Conservation (phyloP, 2,113 vertebrate species). For the Australoheros scitulus region DNA sequence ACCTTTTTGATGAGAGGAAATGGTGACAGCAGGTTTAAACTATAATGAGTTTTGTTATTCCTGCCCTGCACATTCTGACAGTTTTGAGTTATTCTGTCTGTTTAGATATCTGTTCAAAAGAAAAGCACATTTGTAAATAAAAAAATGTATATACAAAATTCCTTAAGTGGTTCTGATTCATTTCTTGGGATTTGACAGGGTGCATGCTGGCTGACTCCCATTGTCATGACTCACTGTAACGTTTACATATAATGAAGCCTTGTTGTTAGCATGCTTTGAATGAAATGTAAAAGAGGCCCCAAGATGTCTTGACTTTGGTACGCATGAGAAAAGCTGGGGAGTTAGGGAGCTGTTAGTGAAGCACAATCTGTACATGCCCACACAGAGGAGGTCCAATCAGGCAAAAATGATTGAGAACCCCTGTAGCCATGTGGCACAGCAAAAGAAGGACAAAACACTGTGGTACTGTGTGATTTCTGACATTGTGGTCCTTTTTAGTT, state of each 20-base stretch:
- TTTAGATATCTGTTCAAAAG: not conserved
- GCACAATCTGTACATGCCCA: not conserved
- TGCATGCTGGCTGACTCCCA: not conserved
- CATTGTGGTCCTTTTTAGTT: not conserved
- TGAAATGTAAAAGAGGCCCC: not conserved
- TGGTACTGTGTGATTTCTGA: not conserved
- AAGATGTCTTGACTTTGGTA: not conserved
- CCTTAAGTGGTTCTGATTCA: not conserved
- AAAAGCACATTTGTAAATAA: not conserved
- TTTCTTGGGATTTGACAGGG: not conserved
- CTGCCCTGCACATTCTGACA: not conserved
- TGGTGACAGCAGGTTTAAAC: not conserved
- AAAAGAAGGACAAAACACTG: not conserved
- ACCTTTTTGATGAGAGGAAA: not conserved
- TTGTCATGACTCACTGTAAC: not conserved
- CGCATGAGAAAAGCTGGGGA: slow-evolving; percentile 10
- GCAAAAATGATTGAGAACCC: not conserved
- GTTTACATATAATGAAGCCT: not conserved
- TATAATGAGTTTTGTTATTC: not conserved
- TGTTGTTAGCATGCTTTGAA: not conserved
- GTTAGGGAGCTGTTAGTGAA: slow-evolving; percentile 16
- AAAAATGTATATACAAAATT: not conserved
- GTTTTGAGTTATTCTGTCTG: not conserved
- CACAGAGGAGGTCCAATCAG: slow-evolving; percentile 22
- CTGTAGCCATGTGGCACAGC: not conserved